Percentiles rank a stretch among this genome's conserved stretches.
phyloP scores from a whole-genome alignment of 2,888 invertebrate genomes.

The Oligia latruncula region DNA sequence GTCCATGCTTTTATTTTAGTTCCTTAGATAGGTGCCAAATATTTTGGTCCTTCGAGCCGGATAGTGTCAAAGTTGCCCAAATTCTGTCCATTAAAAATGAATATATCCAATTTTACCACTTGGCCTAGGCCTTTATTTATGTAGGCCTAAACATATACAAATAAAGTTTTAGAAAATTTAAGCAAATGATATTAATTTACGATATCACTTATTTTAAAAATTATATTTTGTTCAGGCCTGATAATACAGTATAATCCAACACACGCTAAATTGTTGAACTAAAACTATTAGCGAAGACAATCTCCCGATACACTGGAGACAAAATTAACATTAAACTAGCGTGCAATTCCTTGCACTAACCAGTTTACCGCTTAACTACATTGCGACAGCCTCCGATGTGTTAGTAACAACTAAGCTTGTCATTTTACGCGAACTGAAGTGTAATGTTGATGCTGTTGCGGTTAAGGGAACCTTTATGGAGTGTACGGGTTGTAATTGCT shows the following conservation, averaged over 20 bases:
- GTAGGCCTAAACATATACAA: not conserved
- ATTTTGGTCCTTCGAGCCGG: constrained; percentile 10
- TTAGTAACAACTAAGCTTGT: constrained; percentile 38
- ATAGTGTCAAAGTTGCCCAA: not conserved
- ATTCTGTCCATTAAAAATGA: not conserved
- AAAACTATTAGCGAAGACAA: constrained; percentile 58
- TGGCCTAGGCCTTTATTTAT: not conserved
- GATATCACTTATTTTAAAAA: not conserved
- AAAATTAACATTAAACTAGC: constrained; percentile 55
- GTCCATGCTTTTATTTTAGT: not conserved
- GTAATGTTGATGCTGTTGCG: not conserved
- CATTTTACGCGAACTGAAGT: constrained; percentile 41
- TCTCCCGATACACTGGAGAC: constrained; percentile 51
- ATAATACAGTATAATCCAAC: constrained; percentile 6
- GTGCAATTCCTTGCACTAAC: constrained; percentile 62
- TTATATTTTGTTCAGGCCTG: not conserved
- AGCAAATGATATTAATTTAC: not conserved
- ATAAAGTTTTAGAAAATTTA: not conserved
- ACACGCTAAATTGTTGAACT: constrained; percentile 38
- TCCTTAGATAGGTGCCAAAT: not conserved
- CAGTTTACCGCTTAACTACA: constrained; percentile 52
- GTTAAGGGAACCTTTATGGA: not conserved
- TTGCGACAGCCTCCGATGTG: constrained; percentile 45
- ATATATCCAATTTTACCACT: not conserved
- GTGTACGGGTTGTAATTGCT: not conserved